Percentiles rank a stretch among this genome's conserved stretches.
Evolutionary conservation across 2,888 invertebrate genomes (phyloP).

Genomic region (Drosophila demipolita): DNA sequence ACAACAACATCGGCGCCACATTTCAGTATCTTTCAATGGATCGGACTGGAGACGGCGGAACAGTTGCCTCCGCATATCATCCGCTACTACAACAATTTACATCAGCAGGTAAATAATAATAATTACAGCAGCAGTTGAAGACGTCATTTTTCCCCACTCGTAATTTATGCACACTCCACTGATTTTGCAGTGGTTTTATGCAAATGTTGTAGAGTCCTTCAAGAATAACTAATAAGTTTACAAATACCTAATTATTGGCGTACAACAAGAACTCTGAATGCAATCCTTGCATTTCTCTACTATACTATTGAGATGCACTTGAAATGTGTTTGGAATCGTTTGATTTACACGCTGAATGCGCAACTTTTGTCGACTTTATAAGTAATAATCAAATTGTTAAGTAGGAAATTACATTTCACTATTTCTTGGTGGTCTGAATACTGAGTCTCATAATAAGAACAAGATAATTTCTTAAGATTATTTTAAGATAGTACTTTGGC

Average conservation of each 20-base stretch:
- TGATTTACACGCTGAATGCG: neutral
- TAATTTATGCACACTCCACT: neutral
- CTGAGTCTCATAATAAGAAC: neutral
- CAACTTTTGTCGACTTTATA: neutral
- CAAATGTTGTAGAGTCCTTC: neutral
- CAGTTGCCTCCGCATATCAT: conserved; percentile 88
- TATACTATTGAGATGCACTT: neutral
- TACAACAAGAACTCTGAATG: neutral
- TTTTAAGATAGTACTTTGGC: neutral
- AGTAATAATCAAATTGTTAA: neutral
- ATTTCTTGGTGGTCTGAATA: neutral
- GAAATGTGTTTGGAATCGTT: neutral
- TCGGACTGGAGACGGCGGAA: conserved; percentile 88
- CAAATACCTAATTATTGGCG: conserved; percentile 1
- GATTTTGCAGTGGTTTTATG: neutral
- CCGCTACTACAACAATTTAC: conserved; percentile 88
- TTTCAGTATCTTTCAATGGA: conserved; percentile 86
- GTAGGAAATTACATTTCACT: neutral
- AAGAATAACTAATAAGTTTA: conserved; percentile 1
- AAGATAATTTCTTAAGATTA: neutral
- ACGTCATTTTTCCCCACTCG: neutral
- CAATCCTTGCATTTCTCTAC: neutral
- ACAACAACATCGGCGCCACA: conserved; percentile 46
- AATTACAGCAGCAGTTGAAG: conserved; percentile 17
- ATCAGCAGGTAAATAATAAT: conserved; percentile 81